Evolutionary conservation across 2,797 vertebrate genomes (phyloP), one percentile per base, ranked within the genome.

Genomic region (Somateria mollissima): DNA sequence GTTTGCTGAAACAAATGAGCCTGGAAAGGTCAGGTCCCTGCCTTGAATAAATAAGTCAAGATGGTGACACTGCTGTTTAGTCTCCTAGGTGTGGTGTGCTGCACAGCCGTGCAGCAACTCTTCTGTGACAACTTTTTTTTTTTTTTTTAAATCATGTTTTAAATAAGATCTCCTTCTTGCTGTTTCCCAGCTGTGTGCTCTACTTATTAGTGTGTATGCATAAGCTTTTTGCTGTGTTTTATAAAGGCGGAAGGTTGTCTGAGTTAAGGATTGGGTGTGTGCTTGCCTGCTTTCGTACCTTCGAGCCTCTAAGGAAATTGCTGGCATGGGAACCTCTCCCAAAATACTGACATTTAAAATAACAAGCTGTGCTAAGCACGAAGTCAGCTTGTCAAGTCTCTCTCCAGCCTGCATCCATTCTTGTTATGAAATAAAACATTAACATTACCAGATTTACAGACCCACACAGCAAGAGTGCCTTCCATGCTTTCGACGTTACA

Each of bases 1-100:
- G 94, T 94, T 95, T 96, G 85, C 67, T 76, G 85, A 92, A 86
- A 91, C 71, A 92, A 95, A 76, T 71, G 67, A 87, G 45, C 74
- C 89, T 76, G 53, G 43, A 94, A 94, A 91, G 94, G 90, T 95
- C 94, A 95, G 54, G 82, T 94, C 75, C 95, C 90, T 95, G 72
- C 74, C 94, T 92, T 95, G 91, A 91, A 95, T 94, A 96, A 95
- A 97, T n/a, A 97, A 37, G 41, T 69, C 30, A 28, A 66, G 73
- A 60, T 30, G 47, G 57, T 66, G 83, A 6, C 53, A 51, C 5
- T 87, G 25, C 49, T 94, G 74, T 90, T 92, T 78, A 64, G 78
- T 80, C 61, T 93, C 28, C 51, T 65, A 92, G 88, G 94, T 66
- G 90, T 94, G 95, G 90, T 5, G 1, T 58, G 57, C 85, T 74